A percentile compares a stretch with the other conserved stretches of the same genome.
Evolutionary conservation across 1,140 invertebrate species (phyloP).

Genomic region (Caenorhabditis inopinata): DNA sequence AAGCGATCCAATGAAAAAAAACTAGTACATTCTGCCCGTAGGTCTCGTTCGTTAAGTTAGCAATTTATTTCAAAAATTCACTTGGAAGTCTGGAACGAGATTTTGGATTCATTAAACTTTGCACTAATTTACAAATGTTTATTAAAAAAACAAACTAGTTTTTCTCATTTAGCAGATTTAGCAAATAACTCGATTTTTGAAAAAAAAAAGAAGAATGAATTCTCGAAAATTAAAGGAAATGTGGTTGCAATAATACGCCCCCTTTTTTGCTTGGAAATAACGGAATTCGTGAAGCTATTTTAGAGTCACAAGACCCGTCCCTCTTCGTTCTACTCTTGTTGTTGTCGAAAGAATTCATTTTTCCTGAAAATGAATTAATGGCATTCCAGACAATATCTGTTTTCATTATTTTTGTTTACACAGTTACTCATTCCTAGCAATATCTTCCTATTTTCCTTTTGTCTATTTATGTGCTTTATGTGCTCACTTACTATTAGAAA

Average conservation of each 20-base stretch:
- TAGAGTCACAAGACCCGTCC: neutral
- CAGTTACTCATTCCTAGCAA: neutral
- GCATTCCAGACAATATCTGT: neutral
- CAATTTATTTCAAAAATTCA: too few species aligned
- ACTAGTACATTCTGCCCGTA: neutral
- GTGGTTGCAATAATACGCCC: neutral
- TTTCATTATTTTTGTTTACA: neutral
- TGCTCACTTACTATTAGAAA: neutral
- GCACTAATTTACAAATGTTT: too few species aligned
- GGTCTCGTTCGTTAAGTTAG: too few species aligned
- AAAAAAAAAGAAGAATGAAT: neutral
- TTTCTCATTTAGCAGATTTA: too few species aligned
- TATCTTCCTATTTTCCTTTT: neutral
- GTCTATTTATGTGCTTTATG: neutral
- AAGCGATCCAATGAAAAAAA: neutral
- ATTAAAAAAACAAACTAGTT: too few species aligned
- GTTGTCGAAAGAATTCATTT: neutral
- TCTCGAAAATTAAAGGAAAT: neutral
- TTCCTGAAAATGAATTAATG: slow-evolving; percentile 31
- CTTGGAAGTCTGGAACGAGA: too few species aligned
- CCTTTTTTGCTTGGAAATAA: neutral
- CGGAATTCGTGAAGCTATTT: slow-evolving; percentile 3
- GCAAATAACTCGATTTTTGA: neutral
- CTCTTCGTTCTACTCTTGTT: neutral
- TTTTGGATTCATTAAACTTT: too few species aligned